Base-by-base conservation (phyloP, 2,888 invertebrate species). In the Rhagophthalmus giganteus region DNA sequence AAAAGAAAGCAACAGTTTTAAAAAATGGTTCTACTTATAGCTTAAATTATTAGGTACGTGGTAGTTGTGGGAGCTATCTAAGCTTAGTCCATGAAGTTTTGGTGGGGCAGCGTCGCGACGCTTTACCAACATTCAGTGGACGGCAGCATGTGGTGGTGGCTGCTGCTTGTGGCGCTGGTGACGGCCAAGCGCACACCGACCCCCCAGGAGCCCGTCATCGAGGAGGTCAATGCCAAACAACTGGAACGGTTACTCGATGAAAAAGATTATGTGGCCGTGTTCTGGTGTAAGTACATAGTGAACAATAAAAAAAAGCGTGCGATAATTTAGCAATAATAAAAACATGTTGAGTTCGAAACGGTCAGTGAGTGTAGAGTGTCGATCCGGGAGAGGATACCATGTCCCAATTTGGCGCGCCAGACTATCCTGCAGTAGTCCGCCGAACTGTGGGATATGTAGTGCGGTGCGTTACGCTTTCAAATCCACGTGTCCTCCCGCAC, bases 241-340 rank as follows among this genome's bases (percentile, higher is more conserved):
- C 84, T 93, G 79, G 93, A 92, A 75, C 85, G 89, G 75, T 83
- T 92, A 69, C 84, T 94, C 75, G 84, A 86, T 77, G 90, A 91
- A 68, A 91, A 92, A 84, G 92, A 92, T 80, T 92, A 89, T 82
- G 91, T 94, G 76, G 93, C 93, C 75, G 93, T 93, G 78, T 93
- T 89, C 80, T 94, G 93, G 91, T 94, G 93, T 94, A 88, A 93
- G 93, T 91, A 80, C 37, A 20, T 33, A 32, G 39, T 51, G 45
- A 40, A 11, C 42, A 16, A 25, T 38, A 20, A 13, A 25, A 30
- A 37, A 41, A 26, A 40, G 39, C 38, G 27, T 46, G 39, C 26
- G 38, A 32, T 33, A 50, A 38, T 40, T 40, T 33, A 39, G 12
- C 20, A 37, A 27, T 40, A 32, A 30, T 42, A 15, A 47, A 30